Evolutionary conservation across 2,797 vertebrate species (phyloP), one percentile per base, ranked within the genome.

Genomic region (Molossus molossus): DNA sequence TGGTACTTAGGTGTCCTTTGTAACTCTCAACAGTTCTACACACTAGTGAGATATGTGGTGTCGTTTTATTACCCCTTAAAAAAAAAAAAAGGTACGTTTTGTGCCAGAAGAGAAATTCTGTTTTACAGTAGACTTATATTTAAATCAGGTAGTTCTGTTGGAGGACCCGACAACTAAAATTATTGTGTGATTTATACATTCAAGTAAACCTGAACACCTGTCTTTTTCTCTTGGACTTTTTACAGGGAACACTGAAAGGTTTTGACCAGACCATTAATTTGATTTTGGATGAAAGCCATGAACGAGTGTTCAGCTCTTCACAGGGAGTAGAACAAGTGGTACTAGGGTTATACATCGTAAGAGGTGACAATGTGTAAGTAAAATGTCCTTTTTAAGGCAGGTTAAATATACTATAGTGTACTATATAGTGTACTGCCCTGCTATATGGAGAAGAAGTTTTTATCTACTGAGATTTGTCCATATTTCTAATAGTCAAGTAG

Each of bases 211-310:
- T 76, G 29, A 94, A 15, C 65, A 76, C 91, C 87, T 97, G 58
- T 55, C 65, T 64, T 96, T 95, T 94, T 67, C 20, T 79, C 33
- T 65, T 90, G 48, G 29, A 64, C 94, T 9, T 97, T 92, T 94
- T 94, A 50, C 89, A 99, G 99, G 99, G 99, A 69, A 99, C 99
- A 0, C 98, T 99, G 72, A 99, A 99, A 98, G 99, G 99, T 94
- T 99, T 99, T 97, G 99, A 99, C 98, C 99, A 99, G 98, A 99
- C 99, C 91, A 99, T 99, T 98, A 99, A 99, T 98, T 98, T 99
- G 97, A 99, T 99, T 98, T 98, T 99, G 98, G 99, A 99, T 96
- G 99, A 99, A 98, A 99, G 99, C 91, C 99, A 99, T 21, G 99
- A 99, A 98, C 98, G 99, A 6, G 99, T 99, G 37, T 99, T 99